Percentiles rank a stretch among this genome's conserved stretches.
phyloP scores from a whole-genome alignment of 2,113 vertebrate genomes.

The Leptobrachium leishanense region DNA sequence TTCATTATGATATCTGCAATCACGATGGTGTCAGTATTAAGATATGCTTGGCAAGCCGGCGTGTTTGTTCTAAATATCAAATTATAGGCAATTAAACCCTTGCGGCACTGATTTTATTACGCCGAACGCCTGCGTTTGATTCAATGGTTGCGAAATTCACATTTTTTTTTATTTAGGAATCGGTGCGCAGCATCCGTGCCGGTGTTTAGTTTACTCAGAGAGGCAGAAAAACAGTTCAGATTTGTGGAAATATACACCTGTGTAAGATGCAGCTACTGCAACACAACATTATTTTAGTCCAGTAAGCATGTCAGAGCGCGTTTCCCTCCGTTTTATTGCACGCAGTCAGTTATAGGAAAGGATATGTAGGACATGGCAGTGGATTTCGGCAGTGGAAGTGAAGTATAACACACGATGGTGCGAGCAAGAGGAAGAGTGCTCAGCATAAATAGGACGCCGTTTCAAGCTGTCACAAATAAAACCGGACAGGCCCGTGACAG shows the following conservation, averaged over 20 bases:
- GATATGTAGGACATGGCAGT: slow-evolving; percentile 23
- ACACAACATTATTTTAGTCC: slow-evolving; percentile 51
- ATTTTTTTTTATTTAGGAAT: too few species aligned
- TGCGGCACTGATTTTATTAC: slow-evolving; percentile 68
- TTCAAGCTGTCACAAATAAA: slow-evolving; percentile 23
- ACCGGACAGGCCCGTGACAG: slow-evolving; percentile 15
- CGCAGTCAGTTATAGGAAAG: slow-evolving; percentile 26
- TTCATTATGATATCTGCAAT: slow-evolving; percentile 55
- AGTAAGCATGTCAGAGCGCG: slow-evolving; percentile 44
- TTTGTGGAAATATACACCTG: slow-evolving; percentile 37
- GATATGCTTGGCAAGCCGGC: slow-evolving; percentile 59
- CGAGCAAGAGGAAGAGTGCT: background rate
- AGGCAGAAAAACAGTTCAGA: slow-evolving; percentile 41
- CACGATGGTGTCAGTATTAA: slow-evolving; percentile 59
- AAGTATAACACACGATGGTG: slow-evolving; percentile 8
- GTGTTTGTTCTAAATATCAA: slow-evolving; percentile 66
- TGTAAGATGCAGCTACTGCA: slow-evolving; percentile 49
- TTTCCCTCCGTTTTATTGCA: slow-evolving; percentile 43
- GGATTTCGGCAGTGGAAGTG: slow-evolving; percentile 47
- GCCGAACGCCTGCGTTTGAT: slow-evolving; percentile 51
- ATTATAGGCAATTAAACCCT: slow-evolving; percentile 68
- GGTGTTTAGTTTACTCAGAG: slow-evolving; percentile 48
- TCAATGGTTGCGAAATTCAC: too few species aligned
- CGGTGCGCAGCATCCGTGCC: background rate
- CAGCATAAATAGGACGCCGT: slow-evolving; percentile 2